Base-by-base conservation (phyloP, 2,888 invertebrate species). In the Hydriomena furcata region DNA sequence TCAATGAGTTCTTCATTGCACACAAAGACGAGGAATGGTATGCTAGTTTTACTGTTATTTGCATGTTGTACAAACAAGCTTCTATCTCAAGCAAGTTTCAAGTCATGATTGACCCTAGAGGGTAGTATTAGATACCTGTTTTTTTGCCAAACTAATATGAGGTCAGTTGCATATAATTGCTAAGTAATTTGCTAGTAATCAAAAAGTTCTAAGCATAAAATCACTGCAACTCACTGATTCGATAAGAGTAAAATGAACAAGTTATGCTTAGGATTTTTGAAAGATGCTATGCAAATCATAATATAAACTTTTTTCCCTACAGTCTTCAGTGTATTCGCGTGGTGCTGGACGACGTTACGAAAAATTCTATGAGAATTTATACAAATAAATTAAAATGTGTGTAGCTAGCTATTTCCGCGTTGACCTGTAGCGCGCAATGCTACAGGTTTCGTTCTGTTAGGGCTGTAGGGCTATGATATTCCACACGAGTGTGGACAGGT, bases 1-100 rank as follows among this genome's bases (percentile, higher is more conserved):
- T 99, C 46, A 98, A 98, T 88, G 98, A 99, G 82, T 99, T 99
- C 91, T 99, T 99, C 91, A 95, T 99, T 69, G 96, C 97, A 34
- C 99, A 99, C 91, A 99, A 99, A 90, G 99, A 99, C 75, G 99
- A 99, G 87, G 99, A 99, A 94, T 99, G 99, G 99, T 99, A 93
- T 92, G 96, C 87, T 44, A n/a, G 34, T 25, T 12, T 43, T 6
- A 36, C 8, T 43, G 42, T 36, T 55, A 40, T 43, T 42, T 52
- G 48, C 30, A 46, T 48, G 32, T 17, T 65, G 28, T 53, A 42
- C 34, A 42, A 41, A 7, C 27, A 46, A 34, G 55, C 52, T 58
- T 57, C 28, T 27, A 37, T 47, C 31, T 31, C 30, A 37, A 31
- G 10, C 24, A 31, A 8, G 25, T 52, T 46, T 20, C 21, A 42